A percentile compares a stretch with the other conserved stretches of the same genome.
Conservation (phyloP, 2,113 vertebrate species). For the Saguinus imperator region DNA sequence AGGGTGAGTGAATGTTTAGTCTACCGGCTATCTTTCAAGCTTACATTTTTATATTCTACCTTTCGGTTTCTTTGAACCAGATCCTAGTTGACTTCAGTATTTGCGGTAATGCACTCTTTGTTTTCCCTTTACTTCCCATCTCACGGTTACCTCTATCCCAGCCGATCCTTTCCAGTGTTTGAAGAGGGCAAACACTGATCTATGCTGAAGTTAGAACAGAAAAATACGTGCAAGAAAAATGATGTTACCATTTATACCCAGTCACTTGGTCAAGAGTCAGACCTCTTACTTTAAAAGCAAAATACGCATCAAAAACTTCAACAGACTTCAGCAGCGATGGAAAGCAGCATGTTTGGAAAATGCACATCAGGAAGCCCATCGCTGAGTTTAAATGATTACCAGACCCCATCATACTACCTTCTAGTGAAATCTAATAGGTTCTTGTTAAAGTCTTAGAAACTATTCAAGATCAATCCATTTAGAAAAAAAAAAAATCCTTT, state of each 20-base stretch:
- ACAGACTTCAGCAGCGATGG: background rate
- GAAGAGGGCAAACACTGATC: background rate
- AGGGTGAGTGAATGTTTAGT: background rate
- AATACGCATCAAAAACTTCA: background rate
- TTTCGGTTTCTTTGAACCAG: background rate
- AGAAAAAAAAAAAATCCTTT: background rate
- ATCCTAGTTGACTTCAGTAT: background rate
- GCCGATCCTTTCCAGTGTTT: background rate
- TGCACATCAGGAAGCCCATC: background rate
- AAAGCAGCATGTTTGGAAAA: background rate
- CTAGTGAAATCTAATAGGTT: background rate
- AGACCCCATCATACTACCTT: background rate
- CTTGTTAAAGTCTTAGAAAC: background rate
- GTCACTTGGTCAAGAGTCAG: background rate
- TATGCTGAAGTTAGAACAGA: background rate
- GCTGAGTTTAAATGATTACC: background rate
- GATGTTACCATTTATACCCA: background rate
- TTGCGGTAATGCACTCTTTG: background rate
- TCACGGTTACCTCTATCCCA: background rate
- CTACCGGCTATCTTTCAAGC: conserved; percentile 15
- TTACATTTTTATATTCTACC: background rate
- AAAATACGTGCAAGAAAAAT: background rate
- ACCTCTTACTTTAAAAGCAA: background rate
- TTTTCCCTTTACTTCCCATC: background rate
- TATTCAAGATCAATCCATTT: background rate